A percentile compares a stretch with the other conserved stretches of the same genome.
phyloP scores from a whole-genome alignment of 2,113 vertebrate genomes.

The Phalacrocorax carbo region DNA sequence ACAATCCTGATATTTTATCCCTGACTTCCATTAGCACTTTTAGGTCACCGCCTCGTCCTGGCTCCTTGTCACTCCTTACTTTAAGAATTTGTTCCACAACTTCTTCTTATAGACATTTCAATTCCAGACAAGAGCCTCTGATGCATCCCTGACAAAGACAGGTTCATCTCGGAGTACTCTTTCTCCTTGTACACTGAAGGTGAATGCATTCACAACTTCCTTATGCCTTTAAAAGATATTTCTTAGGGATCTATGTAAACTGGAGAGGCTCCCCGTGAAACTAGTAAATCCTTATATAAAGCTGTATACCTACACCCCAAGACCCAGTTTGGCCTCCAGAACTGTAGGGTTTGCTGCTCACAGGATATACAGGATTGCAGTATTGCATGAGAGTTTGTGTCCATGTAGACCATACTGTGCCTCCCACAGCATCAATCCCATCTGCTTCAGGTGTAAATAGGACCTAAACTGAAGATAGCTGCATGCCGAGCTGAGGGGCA shows the following conservation, averaged over 20 bases:
- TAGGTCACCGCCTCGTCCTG: not conserved
- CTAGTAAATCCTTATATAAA: not conserved
- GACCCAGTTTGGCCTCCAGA: not conserved
- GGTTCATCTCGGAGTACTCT: not conserved
- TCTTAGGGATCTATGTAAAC: not conserved
- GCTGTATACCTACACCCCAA: not conserved
- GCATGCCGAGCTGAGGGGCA: accelerated
- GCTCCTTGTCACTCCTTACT: not conserved
- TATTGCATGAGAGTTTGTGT: not conserved
- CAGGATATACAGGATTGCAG: not conserved
- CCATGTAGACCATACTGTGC: not conserved
- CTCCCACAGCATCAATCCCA: not conserved
- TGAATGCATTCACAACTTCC: not conserved
- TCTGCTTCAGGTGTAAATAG: not conserved
- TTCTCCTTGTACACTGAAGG: not conserved
- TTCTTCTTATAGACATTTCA: not conserved
- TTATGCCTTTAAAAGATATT: not conserved
- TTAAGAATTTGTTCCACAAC: not conserved
- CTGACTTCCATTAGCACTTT: not conserved
- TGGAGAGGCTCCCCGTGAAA: not conserved
- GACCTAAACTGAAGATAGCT: not conserved
- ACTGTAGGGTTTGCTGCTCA: not conserved
- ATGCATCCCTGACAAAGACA: not conserved
- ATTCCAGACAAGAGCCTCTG: not conserved
- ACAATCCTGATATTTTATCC: not conserved